Percentiles rank a stretch among this genome's conserved stretches.
phyloP scores from a whole-genome alignment of 1,140 invertebrate genomes.

The Anoplolepis gracilipes region DNA sequence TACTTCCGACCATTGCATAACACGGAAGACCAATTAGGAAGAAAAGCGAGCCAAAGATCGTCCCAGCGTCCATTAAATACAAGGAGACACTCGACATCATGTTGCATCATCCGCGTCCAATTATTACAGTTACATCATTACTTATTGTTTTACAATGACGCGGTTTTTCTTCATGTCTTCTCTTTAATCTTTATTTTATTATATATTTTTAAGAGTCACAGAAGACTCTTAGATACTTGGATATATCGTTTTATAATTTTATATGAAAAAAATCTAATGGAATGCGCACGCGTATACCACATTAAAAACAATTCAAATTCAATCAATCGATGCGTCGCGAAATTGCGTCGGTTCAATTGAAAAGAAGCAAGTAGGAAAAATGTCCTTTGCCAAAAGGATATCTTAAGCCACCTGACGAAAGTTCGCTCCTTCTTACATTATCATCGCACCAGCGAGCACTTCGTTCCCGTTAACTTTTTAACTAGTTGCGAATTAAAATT shows the following conservation, averaged over 20 bases:
- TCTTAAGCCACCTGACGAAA: conserved; percentile 58
- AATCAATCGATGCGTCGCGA: conserved; percentile 61
- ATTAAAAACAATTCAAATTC: conserved; percentile 52
- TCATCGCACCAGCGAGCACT: conserved; percentile 55
- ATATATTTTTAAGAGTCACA: neutral
- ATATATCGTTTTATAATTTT: conserved; percentile 47
- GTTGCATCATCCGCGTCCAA: conserved; percentile 23
- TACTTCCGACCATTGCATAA: neutral
- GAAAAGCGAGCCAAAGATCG: conserved; percentile 13
- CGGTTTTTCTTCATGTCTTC: neutral
- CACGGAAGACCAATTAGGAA: conserved; percentile 42
- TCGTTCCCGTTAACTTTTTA: conserved; percentile 76
- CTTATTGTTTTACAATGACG: conserved; percentile 47
- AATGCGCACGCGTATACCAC: neutral
- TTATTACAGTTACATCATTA: conserved; percentile 46
- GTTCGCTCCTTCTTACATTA: conserved; percentile 68
- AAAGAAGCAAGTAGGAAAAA: neutral
- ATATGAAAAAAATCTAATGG: conserved; percentile 42
- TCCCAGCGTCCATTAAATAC: conserved; percentile 24
- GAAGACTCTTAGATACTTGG: conserved; percentile 13
- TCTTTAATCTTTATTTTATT: conserved; percentile 35
- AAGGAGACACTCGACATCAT: conserved; percentile 28
- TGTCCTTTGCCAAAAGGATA: neutral
- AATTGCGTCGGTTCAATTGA: conserved; percentile 55
- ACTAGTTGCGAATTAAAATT: conserved; percentile 81